phyloP scores from a whole-genome alignment of 2,888 invertebrate genomes.

The Callosobruchus maculatus region DNA sequence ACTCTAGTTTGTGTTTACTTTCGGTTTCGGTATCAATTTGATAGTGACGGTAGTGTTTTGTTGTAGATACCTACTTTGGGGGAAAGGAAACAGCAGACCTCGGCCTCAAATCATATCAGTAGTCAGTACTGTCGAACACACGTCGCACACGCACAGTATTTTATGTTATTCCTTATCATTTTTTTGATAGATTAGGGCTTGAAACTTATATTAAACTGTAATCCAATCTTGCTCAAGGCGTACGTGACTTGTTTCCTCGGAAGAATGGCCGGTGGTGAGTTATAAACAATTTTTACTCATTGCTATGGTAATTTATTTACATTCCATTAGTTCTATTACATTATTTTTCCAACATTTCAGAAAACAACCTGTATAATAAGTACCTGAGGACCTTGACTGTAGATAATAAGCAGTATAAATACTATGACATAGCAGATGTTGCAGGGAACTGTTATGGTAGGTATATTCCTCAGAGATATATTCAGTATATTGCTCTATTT shows the following conservation, averaged over 20 bases:
- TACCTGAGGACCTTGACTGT: slow-evolving; percentile 60
- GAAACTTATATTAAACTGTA: background rate
- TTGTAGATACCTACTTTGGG: background rate
- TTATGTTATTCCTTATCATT: background rate
- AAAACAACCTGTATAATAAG: slow-evolving; percentile 60
- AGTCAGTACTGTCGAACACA: background rate
- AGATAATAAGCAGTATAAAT: slow-evolving; percentile 65
- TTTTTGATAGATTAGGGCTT: background rate
- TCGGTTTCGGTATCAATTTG: background rate
- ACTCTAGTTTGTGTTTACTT: background rate
- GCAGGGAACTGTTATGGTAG: slow-evolving; percentile 76
- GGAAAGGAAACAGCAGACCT: background rate
- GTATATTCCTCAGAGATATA: slow-evolving; percentile 29
- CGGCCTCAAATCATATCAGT: background rate
- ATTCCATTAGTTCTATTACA: background rate
- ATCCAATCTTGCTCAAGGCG: background rate
- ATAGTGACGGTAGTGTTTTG: background rate
- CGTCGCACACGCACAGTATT: background rate
- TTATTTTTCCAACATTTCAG: slow-evolving; percentile 39
- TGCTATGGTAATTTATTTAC: background rate
- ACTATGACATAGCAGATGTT: slow-evolving; percentile 73
- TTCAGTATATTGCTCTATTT: background rate
- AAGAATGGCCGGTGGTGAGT: background rate
- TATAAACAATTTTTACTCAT: background rate
- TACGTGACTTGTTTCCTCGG: background rate